Percentiles rank a stretch among this genome's conserved stretches.
These are phyloP conservation scores for Kradibia gibbosae DNA, from an alignment of 1,140 invertebrate species.

Conservation along the genomic window DNA sequence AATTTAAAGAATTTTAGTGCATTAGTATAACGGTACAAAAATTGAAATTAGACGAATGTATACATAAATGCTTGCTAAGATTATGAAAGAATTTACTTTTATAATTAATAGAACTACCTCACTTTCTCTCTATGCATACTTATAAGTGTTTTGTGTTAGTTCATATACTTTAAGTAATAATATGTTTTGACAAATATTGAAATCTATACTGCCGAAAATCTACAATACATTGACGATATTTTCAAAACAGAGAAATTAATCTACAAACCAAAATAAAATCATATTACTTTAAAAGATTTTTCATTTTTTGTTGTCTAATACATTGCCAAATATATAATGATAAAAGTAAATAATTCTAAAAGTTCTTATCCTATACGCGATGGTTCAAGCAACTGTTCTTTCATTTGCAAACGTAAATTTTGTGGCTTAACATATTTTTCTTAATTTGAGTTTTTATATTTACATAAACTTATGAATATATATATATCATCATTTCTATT, in stretches of 20 bases:
- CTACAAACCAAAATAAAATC: background rate
- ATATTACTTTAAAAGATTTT: constrained; percentile 9
- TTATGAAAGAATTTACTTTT: constrained; percentile 27
- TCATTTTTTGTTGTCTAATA: constrained; percentile 25
- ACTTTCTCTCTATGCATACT: constrained; percentile 26
- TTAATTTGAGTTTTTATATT: background rate
- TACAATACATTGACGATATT: background rate
- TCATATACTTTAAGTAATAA: constrained; percentile 30
- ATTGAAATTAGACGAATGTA: constrained; percentile 27
- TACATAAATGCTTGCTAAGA: constrained; percentile 27
- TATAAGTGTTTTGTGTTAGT: constrained; percentile 34
- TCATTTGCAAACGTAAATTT: constrained; percentile 9
- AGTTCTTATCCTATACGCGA: constrained; percentile 41
- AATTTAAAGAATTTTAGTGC: no score
- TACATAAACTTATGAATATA: constrained; percentile 28
- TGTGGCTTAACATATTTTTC: background rate
- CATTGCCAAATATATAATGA: constrained; percentile 50
- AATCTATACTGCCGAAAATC: constrained; percentile 33
- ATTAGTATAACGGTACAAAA: no score
- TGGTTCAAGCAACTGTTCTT: constrained; percentile 35
- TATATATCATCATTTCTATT: constrained; percentile 28
- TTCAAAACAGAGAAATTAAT: background rate
- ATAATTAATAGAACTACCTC: constrained; percentile 26
- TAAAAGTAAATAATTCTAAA: constrained; percentile 52
- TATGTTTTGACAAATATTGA: constrained; percentile 18